Evolutionary conservation across 2,888 invertebrate genomes (phyloP).

Genomic region (Phortica magna): DNA sequence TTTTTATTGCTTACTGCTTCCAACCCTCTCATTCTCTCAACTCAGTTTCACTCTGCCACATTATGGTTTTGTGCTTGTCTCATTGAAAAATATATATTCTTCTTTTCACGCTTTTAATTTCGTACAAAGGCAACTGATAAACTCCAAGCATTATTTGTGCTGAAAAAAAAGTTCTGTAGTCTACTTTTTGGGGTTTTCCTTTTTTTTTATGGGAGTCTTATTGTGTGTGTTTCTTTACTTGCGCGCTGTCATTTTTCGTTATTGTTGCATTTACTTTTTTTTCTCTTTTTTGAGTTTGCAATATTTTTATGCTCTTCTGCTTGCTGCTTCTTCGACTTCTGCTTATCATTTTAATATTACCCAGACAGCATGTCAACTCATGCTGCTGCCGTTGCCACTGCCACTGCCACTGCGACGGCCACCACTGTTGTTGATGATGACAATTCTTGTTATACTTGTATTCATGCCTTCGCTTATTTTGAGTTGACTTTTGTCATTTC

Average conservation of each 20-base stretch:
- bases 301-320: not conserved
- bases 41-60: conserved; percentile 3
- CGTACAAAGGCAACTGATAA: not conserved
- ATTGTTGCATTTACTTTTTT: not conserved
- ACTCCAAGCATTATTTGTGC: not conserved
- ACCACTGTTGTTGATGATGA: not conserved
- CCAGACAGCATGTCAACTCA: not conserved
- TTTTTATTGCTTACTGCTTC: conserved; percentile 20
- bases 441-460: not conserved
- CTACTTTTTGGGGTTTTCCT: conserved; percentile 7
- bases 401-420: too few relatives aligned
- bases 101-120: not conserved
- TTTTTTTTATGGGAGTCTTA: not conserved
- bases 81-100: not conserved
- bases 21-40: not conserved
- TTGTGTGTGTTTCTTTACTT: not conserved
- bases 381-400: not conserved
- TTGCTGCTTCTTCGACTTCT: not conserved
- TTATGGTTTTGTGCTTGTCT: not conserved
- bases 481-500: too few relatives aligned
- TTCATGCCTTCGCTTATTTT: too few relatives aligned
- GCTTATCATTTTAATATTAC: conserved; percentile 1
- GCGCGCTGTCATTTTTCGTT: not conserved
- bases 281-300: not conserved
- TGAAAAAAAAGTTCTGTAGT: not conserved